A percentile compares a stretch with the other conserved stretches of the same genome.
Conservation (phyloP, 2,888 invertebrate species). For the Cheilosia scutellata region DNA sequence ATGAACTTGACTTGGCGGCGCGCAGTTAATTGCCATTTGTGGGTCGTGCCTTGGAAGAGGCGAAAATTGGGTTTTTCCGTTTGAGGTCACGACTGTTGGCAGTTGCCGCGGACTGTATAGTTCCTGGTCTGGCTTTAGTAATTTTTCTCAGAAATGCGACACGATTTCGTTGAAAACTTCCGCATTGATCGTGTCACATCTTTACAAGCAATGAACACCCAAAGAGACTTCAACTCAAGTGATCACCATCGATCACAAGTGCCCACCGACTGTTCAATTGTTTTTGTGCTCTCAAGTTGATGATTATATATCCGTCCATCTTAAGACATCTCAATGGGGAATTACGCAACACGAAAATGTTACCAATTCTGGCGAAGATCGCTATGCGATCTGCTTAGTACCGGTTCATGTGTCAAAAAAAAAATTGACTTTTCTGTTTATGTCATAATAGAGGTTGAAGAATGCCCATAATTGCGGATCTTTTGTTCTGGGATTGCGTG, state of each 20-base stretch:
- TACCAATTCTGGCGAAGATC: conserved; percentile 33
- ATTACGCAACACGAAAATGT: conserved; percentile 35
- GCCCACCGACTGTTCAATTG: conserved; percentile 13
- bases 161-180: neutral
- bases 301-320: conserved; percentile 8
- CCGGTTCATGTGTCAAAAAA: conserved; percentile 13
- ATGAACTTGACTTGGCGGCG: conserved; percentile 67
- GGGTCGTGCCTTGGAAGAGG: conserved; percentile 21
- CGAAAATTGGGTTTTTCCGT: conserved; percentile 12
- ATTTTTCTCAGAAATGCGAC: neutral
- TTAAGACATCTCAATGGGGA: conserved; percentile 3
- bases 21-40: conserved; percentile 46
- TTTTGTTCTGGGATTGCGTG: neutral
- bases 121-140: neutral
- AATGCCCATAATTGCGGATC: conserved; percentile 10
- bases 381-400: conserved; percentile 1
- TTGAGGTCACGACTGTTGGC: conserved; percentile 28
- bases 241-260: conserved; percentile 24
- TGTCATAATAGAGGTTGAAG: conserved; percentile 23
- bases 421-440: neutral
- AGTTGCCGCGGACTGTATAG: too few species aligned
- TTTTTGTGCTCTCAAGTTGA: conserved; percentile 12
- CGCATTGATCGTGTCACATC: neutral
- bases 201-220: neutral
- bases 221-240: neutral